phyloP scores from a whole-genome alignment of 2,888 invertebrate species.

The Cremastinae sp. region DNA sequence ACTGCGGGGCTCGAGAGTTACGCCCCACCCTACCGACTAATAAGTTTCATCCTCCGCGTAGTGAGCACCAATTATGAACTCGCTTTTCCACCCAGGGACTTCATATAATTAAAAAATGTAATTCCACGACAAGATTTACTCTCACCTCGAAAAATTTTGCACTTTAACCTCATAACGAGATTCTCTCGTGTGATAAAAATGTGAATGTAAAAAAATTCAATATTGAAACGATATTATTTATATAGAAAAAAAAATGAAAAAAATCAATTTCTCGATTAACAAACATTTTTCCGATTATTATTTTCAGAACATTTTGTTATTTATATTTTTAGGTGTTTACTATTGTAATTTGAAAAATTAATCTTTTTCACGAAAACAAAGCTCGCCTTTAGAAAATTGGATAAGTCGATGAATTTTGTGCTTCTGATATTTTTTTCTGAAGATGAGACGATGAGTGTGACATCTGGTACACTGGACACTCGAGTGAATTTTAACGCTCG shows the following conservation, averaged over 20 bases:
- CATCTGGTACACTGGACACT: conserved; percentile 56
- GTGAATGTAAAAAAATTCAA: conserved; percentile 7
- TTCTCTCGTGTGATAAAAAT: conserved; percentile 12
- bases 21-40: conserved; percentile 71
- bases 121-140: conserved; percentile 66
- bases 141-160: conserved; percentile 17
- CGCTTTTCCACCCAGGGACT: conserved; percentile 62
- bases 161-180: conserved; percentile 43
- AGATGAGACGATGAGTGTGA: conserved; percentile 44
- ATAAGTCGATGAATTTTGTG: not conserved
- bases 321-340: too few relatives aligned
- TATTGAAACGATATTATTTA: not conserved
- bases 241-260: too few relatives aligned
- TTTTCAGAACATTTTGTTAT: too few relatives aligned
- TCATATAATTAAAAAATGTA: conserved; percentile 76
- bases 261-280: too few relatives aligned
- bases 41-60: conserved; percentile 79
- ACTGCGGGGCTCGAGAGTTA: conserved; percentile 43
- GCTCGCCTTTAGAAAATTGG: not conserved
- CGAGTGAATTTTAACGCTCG: conserved; percentile 57
- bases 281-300: too few relatives aligned
- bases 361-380: not conserved
- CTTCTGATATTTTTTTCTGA: conserved; percentile 1
- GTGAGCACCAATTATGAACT: conserved; percentile 80
- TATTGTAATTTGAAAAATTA: too few relatives aligned